Evolutionary conservation across 2,797 vertebrate genomes (phyloP).

Genomic region (Eulemur rubriventer): DNA sequence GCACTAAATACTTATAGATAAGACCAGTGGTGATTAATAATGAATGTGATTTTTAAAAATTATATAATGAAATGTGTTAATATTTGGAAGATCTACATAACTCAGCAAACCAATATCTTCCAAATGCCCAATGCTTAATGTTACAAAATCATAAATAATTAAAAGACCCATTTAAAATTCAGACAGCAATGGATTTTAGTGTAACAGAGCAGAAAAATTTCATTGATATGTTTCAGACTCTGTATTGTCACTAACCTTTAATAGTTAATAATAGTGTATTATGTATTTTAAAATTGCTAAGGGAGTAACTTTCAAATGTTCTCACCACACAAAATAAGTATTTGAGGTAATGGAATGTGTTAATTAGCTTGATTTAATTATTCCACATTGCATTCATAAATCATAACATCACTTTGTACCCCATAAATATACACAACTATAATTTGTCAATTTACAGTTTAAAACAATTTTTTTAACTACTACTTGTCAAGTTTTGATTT

Average conservation of each 20-base stretch:
- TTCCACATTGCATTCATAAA: neutral
- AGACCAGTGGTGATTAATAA: slow-evolving; percentile 47
- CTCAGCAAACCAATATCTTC: slow-evolving; percentile 38
- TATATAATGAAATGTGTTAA: slow-evolving; percentile 26
- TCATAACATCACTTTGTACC: neutral
- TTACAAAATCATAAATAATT: slow-evolving; percentile 40
- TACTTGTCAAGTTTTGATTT: slow-evolving; percentile 25
- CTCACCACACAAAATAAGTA: neutral
- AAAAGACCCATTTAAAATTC: slow-evolving; percentile 25
- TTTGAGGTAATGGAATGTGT: neutral
- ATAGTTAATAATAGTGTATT: neutral
- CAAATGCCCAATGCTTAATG: neutral
- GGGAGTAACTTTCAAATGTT: neutral
- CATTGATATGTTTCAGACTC: slow-evolving; percentile 23
- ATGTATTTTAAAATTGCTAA: neutral
- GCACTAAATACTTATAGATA: slow-evolving; percentile 12
- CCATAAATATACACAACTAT: neutral
- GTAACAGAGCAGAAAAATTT: slow-evolving; percentile 41
- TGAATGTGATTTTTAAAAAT: slow-evolving; percentile 31
- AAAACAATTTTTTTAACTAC: neutral
- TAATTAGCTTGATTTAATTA: neutral
- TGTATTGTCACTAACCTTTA: slow-evolving; percentile 12
- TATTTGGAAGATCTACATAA: slow-evolving; percentile 35
- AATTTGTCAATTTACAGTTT: neutral
- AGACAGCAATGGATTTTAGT: slow-evolving; percentile 30